Percentiles rank a stretch among this genome's conserved stretches.
Evolutionary conservation across 2,888 invertebrate species (phyloP).

Genomic region (Diplolepis rosae): DNA sequence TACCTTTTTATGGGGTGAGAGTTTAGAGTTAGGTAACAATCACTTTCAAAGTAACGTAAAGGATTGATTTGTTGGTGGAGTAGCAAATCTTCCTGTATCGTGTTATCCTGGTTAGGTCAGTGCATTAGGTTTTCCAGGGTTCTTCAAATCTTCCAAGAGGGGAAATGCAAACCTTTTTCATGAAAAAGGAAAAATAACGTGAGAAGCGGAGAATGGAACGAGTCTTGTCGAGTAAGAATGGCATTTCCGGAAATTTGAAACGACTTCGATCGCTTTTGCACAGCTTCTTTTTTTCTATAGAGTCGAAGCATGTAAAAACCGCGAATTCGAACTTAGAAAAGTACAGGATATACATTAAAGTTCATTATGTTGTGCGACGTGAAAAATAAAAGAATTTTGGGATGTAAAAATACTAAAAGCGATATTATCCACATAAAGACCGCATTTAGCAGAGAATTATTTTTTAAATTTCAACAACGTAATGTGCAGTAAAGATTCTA

Average conservation of each 20-base stretch:
- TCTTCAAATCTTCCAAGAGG: background rate
- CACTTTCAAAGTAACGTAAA: background rate
- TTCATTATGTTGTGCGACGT: background rate
- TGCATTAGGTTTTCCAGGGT: background rate
- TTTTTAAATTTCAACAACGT: constrained; percentile 24
- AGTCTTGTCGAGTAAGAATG: constrained; percentile 20
- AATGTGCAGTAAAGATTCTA: constrained; percentile 25
- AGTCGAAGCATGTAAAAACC: constrained; percentile 10
- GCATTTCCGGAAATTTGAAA: constrained; percentile 29
- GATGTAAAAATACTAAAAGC: background rate
- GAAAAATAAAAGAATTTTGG: background rate
- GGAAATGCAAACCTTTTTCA: constrained; percentile 24
- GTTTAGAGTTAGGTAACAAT: background rate
- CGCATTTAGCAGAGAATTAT: constrained; percentile 24
- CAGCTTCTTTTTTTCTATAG: constrained; percentile 2
- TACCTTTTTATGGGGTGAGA: background rate
- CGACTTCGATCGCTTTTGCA: constrained; percentile 2
- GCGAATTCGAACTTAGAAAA: constrained; percentile 12
- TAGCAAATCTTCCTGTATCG: background rate
- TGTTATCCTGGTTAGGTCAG: background rate
- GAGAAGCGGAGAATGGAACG: constrained; percentile 18
- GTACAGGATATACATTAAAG: background rate
- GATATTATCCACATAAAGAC: constrained; percentile 24
- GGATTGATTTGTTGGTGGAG: background rate
- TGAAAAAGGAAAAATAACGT: constrained; percentile 9